Conservation (phyloP, 53 echinoderm and acorn worm genomes). For the Hippasteria phrygiana region DNA sequence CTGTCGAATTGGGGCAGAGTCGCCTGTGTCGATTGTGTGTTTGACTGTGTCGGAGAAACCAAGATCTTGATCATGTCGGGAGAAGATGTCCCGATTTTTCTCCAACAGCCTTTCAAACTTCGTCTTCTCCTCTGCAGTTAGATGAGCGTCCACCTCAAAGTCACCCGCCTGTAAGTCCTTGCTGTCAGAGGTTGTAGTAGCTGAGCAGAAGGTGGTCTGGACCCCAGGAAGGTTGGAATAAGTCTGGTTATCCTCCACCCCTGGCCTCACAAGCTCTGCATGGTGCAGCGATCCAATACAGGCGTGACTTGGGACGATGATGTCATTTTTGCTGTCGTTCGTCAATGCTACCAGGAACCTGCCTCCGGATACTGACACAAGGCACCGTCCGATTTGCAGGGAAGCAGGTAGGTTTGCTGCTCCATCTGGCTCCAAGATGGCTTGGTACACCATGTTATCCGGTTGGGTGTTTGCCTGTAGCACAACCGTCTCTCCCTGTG, state of each 20-base stretch:
- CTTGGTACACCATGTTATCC: neutral
- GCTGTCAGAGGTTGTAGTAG: no score
- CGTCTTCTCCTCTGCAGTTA: neutral
- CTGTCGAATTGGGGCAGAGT: neutral
- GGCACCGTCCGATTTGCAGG: neutral
- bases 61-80: slow-evolving; percentile 4
- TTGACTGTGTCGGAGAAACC: slow-evolving; percentile 6
- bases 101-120: neutral
- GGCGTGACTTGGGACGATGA: neutral
- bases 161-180: no score
- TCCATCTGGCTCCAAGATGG: slow-evolving; percentile 23
- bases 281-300: neutral
- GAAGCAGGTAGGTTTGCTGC: neutral
- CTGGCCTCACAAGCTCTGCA: no score
- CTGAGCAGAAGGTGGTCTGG: no score
- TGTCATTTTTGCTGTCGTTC: neutral
- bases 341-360: slow-evolving; percentile 1
- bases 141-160: neutral
- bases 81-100: neutral
- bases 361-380: neutral
- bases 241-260: no score
- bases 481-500: neutral
- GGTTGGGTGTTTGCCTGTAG: neutral
- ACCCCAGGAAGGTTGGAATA: no score
- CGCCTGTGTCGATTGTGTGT: slow-evolving; percentile 17